These are phyloP conservation scores for Lipotes vexillifer DNA, from an alignment of 2,113 vertebrate species.

Conservation along the genomic window DNA sequence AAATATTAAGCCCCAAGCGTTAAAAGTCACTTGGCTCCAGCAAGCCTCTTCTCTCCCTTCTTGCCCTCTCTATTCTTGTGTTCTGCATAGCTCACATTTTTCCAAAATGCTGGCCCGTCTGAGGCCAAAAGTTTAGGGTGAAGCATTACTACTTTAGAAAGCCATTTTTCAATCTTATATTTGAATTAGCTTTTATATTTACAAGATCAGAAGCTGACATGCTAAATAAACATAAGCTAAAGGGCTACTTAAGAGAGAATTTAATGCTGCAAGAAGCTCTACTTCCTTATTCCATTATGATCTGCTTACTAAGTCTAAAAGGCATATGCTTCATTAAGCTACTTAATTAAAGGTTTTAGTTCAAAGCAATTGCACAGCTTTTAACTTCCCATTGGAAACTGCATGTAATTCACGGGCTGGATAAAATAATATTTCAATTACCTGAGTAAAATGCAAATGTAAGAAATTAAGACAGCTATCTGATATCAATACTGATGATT, in stretches of 20 bases:
- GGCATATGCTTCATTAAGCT: conserved; percentile 43
- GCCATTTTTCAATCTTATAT: conserved; percentile 1
- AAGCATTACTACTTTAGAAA: background rate
- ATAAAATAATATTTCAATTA: conserved; percentile 14
- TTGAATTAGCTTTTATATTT: conserved; percentile 26
- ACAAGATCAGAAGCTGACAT: background rate
- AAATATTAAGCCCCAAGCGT: background rate
- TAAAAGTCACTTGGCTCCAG: conserved; percentile 3
- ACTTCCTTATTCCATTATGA: conserved; percentile 45
- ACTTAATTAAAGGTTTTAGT: conserved; percentile 46
- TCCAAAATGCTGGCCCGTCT: background rate
- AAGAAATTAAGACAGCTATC: background rate
- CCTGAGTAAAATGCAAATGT: background rate
- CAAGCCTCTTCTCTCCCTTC: background rate
- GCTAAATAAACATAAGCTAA: background rate
- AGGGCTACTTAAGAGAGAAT: conserved; percentile 28
- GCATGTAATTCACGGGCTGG: background rate
- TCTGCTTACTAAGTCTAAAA: conserved; percentile 45
- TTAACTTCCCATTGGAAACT: conserved; percentile 11
- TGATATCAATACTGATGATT: background rate
- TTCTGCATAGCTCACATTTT: background rate
- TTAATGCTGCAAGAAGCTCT: background rate
- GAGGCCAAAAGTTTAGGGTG: background rate
- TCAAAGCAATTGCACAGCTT: conserved; percentile 40
- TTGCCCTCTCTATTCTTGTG: background rate